Base-by-base conservation (phyloP, 2,888 invertebrate genomes). In the Geotrupes spiniger region DNA sequence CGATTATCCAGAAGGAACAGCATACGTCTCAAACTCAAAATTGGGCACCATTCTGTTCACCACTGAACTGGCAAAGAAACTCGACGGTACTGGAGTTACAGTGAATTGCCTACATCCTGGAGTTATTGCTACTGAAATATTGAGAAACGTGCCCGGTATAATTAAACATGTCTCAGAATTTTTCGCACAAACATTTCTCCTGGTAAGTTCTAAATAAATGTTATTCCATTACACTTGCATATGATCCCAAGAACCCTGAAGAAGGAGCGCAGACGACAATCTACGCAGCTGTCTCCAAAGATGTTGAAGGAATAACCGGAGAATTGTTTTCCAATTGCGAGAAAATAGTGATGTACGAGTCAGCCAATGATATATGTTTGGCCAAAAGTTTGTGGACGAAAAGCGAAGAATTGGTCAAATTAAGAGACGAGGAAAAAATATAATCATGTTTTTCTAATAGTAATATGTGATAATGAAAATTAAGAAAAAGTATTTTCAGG, bases 191-290 rank as follows among this genome's bases (percentile, higher is more conserved):
- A 2, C 14, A 4, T 15, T 11, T 9, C n/a, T n/a, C n/a, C 6
- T 31, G 3, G n/a, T 31, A 10, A 33, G 4, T 31, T 31, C 5
- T n/a, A n/a, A n/a, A n/a, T n/a, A n/a, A n/a, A n/a, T n/a, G n/a
- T n/a, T n/a, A n/a, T n/a, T n/a, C n/a, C n/a, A 33, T 33, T 14
- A 12, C 2, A 2, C 33, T 33, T 8, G 15, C n/a, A 8, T 33
- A 12, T 14, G 4, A 14, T 14, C 14, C 14, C 9, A 9, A 90
- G 75, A 85, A 81, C 0, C 79, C 85, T 0, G 78, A 79, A 53
- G 84, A 90, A 66, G 92, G 92, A 2, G 88, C 88, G 1, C 91
- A 91, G 69, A 92, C 92, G 0, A 76, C 84, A 0, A 80, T 92
- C 12, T 83, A 87, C 70, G 69, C 89, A 57, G 87, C 90, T 0